Evolutionary conservation across 1,140 invertebrate genomes (phyloP).

Genomic region (Lasioglossum albipes): DNA sequence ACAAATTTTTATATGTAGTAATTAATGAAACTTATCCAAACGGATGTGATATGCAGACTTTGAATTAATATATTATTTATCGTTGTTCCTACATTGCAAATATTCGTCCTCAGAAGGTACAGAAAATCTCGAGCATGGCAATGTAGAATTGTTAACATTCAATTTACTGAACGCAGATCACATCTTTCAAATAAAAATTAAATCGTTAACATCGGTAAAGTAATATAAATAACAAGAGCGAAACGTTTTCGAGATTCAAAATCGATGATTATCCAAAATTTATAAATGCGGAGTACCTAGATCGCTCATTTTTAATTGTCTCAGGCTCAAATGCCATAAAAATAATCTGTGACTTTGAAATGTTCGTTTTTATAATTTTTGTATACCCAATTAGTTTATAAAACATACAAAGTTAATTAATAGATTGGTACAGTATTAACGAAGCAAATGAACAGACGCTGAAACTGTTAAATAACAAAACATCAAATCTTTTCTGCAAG

Average conservation of each 20-base stretch:
- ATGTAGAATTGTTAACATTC: neutral
- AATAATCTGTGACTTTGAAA: too few species aligned
- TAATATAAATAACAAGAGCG: neutral
- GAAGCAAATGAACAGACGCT: too few species aligned
- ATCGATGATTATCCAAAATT: too few species aligned
- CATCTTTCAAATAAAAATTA: neutral
- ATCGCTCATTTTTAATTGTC: too few species aligned
- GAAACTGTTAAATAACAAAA: too few species aligned
- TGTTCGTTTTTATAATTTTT: too few species aligned
- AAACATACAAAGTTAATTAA: too few species aligned
- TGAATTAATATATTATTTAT: neutral
- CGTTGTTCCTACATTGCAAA: neutral
- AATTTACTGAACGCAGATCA: neutral
- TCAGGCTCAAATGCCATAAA: too few species aligned
- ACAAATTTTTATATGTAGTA: neutral
- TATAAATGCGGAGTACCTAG: neutral
- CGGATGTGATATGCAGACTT: neutral
- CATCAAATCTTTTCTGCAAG: too few species aligned
- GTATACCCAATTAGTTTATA: too few species aligned
- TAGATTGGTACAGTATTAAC: too few species aligned
- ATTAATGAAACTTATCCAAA: neutral
- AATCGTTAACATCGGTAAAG: neutral
- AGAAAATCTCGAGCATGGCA: neutral
- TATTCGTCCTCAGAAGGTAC: neutral
- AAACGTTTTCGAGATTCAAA: neutral